A percentile compares a stretch with the other conserved stretches of the same genome.
Evolutionary conservation across 2,113 vertebrate species (phyloP).

Genomic region (Grallaria varia): DNA sequence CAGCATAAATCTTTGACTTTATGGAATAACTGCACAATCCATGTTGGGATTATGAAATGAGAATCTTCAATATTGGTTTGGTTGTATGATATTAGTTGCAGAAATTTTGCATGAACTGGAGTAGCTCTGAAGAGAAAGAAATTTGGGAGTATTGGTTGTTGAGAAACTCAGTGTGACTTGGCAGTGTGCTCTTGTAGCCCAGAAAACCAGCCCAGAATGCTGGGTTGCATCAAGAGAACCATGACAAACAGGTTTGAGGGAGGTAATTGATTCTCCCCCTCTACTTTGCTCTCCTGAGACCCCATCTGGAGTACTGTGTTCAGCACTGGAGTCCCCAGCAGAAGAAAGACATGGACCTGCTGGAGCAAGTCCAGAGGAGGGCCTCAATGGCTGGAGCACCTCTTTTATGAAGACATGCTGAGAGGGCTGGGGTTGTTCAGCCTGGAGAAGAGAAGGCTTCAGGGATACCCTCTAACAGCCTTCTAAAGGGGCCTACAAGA

Average conservation of each 20-base stretch:
- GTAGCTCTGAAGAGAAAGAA: not conserved
- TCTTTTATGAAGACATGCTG: not conserved
- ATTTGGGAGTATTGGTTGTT: not conserved
- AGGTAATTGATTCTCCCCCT: not conserved
- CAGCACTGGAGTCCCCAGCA: not conserved
- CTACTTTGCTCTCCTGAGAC: not conserved
- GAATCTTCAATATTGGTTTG: not conserved
- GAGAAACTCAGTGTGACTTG: not conserved
- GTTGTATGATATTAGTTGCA: not conserved
- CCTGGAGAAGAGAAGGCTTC: not conserved
- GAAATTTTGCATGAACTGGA: not conserved
- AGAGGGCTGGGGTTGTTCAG: not conserved
- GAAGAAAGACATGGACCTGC: not conserved
- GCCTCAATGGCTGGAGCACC: not conserved
- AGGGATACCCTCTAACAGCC: not conserved
- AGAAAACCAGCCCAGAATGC: not conserved
- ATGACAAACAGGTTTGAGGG: not conserved
- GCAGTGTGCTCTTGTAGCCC: not conserved
- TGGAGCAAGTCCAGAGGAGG: not conserved
- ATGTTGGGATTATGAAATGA: not conserved
- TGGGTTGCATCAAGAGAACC: not conserved
- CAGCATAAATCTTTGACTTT: not conserved
- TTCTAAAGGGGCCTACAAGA: not conserved
- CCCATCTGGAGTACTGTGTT: not conserved
- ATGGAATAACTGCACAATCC: not conserved